These are phyloP conservation scores for Gambelia wislizenii DNA, from an alignment of 2,797 vertebrate species.

Conservation along the genomic window DNA sequence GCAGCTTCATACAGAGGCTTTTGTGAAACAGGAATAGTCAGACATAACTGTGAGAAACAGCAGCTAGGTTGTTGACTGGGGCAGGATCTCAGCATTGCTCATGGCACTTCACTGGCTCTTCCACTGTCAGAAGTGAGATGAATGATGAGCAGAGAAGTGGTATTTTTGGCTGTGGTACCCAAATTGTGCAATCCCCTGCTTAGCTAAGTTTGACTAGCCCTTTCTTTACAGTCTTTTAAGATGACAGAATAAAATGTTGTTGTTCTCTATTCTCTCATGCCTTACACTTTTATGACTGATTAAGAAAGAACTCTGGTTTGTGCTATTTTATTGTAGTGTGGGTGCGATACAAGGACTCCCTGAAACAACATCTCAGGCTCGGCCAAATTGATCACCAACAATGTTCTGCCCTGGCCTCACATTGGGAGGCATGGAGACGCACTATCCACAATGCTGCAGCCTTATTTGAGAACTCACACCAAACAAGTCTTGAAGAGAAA, in stretches of 20 bases:
- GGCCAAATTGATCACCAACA: too few species aligned
- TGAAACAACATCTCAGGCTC: too few species aligned
- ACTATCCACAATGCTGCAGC: too few species aligned
- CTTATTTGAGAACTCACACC: too few species aligned
- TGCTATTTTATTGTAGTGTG: not conserved
- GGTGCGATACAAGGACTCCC: too few species aligned
- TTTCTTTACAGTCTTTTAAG: not conserved
- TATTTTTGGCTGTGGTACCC: not conserved
- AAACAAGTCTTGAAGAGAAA: too few species aligned
- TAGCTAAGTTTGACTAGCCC: not conserved
- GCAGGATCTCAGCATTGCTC: not conserved
- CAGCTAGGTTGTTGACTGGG: not conserved
- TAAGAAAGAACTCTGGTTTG: not conserved
- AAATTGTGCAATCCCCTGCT: not conserved
- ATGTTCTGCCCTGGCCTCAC: too few species aligned
- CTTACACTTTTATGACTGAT: not conserved
- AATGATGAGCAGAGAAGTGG: not conserved
- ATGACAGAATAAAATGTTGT: not conserved
- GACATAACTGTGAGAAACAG: not conserved
- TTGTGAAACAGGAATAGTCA: not conserved
- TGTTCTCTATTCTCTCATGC: not conserved
- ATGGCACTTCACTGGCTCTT: too few species aligned
- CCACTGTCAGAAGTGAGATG: not conserved
- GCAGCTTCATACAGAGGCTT: not conserved
- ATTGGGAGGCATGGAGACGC: too few species aligned